Conservation (phyloP, 53 echinoderm and acorn worm species). For the Holothuria scabra region DNA sequence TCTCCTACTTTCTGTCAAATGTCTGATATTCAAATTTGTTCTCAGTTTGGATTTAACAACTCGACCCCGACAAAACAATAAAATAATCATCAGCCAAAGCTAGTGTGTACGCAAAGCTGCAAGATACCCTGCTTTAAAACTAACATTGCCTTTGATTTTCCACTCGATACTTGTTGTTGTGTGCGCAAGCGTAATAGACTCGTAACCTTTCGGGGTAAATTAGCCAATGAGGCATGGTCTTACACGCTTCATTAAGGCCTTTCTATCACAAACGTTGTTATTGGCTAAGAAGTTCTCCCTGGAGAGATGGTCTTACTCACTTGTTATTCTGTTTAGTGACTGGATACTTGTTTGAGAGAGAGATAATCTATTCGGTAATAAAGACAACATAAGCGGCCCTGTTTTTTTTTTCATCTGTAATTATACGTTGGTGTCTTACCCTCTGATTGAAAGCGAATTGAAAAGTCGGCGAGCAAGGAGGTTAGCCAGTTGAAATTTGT, state of each 20-base stretch:
- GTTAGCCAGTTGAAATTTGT: too few relatives aligned
- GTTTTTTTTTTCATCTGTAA: conserved; percentile 39
- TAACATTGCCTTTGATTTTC: too few relatives aligned
- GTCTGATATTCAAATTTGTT: too few relatives aligned
- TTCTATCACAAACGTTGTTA: conserved; percentile 46
- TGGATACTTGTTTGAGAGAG: conserved; percentile 23
- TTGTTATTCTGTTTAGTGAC: conserved; percentile 34
- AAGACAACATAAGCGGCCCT: conserved; percentile 45
- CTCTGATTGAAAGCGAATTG: conserved; percentile 17
- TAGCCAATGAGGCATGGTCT: conserved; percentile 53
- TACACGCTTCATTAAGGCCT: conserved; percentile 48
- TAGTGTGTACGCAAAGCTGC: too few relatives aligned
- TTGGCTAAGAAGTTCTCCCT: conserved; percentile 56
- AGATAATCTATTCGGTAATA: conserved; percentile 39
- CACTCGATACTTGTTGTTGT: neutral
- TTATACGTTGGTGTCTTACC: conserved; percentile 18
- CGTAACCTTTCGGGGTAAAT: conserved; percentile 42
- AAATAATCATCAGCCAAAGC: too few relatives aligned
- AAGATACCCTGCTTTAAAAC: too few relatives aligned
- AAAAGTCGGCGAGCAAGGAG: too few relatives aligned
- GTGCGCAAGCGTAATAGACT: conserved; percentile 30
- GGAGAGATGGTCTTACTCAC: conserved; percentile 37
- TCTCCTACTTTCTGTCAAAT: too few relatives aligned
- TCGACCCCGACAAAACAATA: too few relatives aligned
- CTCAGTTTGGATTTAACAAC: too few relatives aligned